Conservation (phyloP, 2,888 invertebrate species). For the Brachypterus glaber region DNA sequence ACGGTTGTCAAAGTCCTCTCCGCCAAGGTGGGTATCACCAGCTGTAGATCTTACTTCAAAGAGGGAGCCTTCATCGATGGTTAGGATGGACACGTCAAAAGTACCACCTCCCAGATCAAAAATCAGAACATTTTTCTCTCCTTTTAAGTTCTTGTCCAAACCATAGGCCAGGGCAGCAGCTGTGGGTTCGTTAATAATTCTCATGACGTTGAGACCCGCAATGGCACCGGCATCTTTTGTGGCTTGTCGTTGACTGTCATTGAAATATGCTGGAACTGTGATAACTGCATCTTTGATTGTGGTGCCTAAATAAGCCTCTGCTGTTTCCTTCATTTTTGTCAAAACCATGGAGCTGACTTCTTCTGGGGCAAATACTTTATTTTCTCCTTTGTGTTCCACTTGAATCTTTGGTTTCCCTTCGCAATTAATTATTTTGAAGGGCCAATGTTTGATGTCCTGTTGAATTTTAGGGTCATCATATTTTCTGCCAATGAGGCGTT, state of each 20-base stretch:
- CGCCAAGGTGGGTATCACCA: conserved; percentile 45
- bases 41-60: conserved; percentile 50
- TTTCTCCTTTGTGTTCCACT: conserved; percentile 54
- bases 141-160: conserved; percentile 35
- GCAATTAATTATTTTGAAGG: conserved; percentile 61
- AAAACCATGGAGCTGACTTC: conserved; percentile 60
- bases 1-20: conserved; percentile 47
- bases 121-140: conserved; percentile 34
- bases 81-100: conserved; percentile 59
- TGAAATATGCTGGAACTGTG: conserved; percentile 78
- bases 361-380: conserved; percentile 55
- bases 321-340: conserved; percentile 31
- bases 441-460: conserved; percentile 73
- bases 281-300: conserved; percentile 63
- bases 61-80: conserved; percentile 50
- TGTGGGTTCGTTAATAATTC: conserved; percentile 51
- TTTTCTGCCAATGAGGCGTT: conserved; percentile 70
- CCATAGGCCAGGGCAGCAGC: conserved; percentile 46
- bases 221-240: conserved; percentile 78
- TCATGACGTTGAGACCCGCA: conserved; percentile 54
- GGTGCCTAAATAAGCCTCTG: conserved; percentile 39
- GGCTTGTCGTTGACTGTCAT: conserved; percentile 72
- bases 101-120: conserved; percentile 52
- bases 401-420: conserved; percentile 56
- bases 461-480: conserved; percentile 65